These are phyloP conservation scores for Melinaea marsaeus DNA, from an alignment of 2,888 invertebrate genomes.

Conservation along the genomic window DNA sequence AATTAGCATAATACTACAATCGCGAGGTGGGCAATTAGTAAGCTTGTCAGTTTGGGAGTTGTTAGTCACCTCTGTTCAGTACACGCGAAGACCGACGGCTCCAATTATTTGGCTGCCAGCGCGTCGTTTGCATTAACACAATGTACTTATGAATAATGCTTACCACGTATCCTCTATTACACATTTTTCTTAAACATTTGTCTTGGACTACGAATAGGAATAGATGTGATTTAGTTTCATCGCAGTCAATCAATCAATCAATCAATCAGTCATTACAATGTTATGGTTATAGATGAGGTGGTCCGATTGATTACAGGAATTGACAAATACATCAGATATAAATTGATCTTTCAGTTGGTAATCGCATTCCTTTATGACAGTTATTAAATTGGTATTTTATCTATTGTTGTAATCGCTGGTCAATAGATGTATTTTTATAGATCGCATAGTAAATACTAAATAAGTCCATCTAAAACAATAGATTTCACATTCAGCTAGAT, in stretches of 20 bases:
- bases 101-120: conserved; percentile 55
- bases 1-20: conserved; percentile 58
- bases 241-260: too few relatives aligned
- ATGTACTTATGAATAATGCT: conserved; percentile 66
- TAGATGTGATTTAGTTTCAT: too few relatives aligned
- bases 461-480: too few relatives aligned
- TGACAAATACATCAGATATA: too few relatives aligned
- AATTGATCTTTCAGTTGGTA: neutral
- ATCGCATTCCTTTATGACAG: conserved; percentile 17
- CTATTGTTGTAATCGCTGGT: conserved; percentile 25
- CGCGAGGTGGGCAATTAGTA: conserved; percentile 71
- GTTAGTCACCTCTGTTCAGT: conserved; percentile 37
- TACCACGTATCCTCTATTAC: conserved; percentile 37
- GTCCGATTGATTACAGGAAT: too few relatives aligned
- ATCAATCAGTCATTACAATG: too few relatives aligned
- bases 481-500: too few relatives aligned
- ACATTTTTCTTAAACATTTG: conserved; percentile 6
- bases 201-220: too few relatives aligned
- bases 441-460: too few relatives aligned
- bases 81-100: conserved; percentile 63
- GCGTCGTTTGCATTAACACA: conserved; percentile 68
- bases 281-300: too few relatives aligned
- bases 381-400: conserved; percentile 54
- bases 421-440: too few relatives aligned
- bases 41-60: conserved; percentile 67